Conservation (phyloP, 2,888 invertebrate genomes). For the Rhagium mordax region DNA sequence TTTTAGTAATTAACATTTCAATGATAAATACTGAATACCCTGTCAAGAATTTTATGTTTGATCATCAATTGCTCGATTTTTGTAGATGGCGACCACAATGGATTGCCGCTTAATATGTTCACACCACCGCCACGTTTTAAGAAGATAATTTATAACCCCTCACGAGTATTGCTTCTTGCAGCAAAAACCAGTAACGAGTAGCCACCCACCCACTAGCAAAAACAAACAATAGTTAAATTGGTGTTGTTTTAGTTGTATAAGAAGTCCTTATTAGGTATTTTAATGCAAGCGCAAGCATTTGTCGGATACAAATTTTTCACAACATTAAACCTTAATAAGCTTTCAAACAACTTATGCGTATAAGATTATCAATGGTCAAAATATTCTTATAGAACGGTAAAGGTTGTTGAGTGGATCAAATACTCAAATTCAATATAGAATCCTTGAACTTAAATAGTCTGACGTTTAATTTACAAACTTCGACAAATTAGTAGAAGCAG, state of each 20-base stretch:
- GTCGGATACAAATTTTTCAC: not conserved
- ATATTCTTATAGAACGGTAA: not conserved
- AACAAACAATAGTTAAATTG: conserved; percentile 32
- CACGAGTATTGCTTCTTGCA: conserved; percentile 56
- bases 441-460: too few relatives aligned
- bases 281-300: not conserved
- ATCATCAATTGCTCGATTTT: conserved; percentile 34
- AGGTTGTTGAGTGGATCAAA: too few relatives aligned
- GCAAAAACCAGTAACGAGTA: conserved; percentile 51
- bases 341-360: not conserved
- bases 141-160: conserved; percentile 50
- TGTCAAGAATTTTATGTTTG: not conserved
- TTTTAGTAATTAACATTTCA: not conserved
- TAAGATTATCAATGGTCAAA: not conserved
- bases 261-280: not conserved
- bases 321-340: not conserved
- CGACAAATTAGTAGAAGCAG: too few relatives aligned
- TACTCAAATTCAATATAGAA: too few relatives aligned
- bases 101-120: conserved; percentile 56
- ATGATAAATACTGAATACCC: too few relatives aligned
- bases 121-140: conserved; percentile 58
- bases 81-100: conserved; percentile 45
- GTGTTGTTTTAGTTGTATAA: conserved; percentile 18
- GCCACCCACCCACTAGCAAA: conserved; percentile 56
- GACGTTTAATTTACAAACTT: too few relatives aligned